Base-by-base conservation (phyloP, 2,113 vertebrate genomes). In the Callospermophilus lateralis region DNA sequence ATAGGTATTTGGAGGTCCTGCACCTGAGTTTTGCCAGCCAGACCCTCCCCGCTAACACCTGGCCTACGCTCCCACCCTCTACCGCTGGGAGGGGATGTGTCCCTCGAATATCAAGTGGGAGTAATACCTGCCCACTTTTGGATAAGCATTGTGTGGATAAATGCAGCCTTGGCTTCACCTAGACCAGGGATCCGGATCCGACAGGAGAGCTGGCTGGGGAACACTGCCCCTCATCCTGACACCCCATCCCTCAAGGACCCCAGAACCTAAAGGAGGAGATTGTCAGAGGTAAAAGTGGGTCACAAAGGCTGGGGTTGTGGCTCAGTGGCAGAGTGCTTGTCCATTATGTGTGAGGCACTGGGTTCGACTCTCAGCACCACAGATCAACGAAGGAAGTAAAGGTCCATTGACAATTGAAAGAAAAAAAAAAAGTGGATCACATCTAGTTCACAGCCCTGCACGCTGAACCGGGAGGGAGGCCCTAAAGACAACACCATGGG, bases 401-500 rank as follows among this genome's bases (percentile, higher is more conserved):
- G 45, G 8, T 8, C 45, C 45, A 45, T 45, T 45, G 45, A 45
- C 45, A 9, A 45, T 45, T 45, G 45, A 45, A 45, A n/a, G n/a
- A n/a, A 45, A 45, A 45, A 45, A 42, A 45, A 45, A 45, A 45
- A 45, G 48, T 51, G 48, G 48, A 51, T 51, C 48, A 2, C 17
- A 32, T 6, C 17, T 45, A 11, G 13, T 34, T 12, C 45, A 3
- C 32, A 15, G 22, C 8, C 6, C n/a, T 26, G 4, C 53, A 6
- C 2, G 1, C 0, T 17, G 32, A 84, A 16, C 13, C 28, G 13
- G 9, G 34, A 39, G 8, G 0, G 24, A 22, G 8, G 12, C n/a
- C 61, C 37, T 37, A 17, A 45, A 48, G 74, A 77, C 45, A 39
- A 34, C 0, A 11, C 4, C 8, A 28, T 17, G 48, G 48, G 45